phyloP scores from a whole-genome alignment of 2,888 invertebrate genomes.

The Nemoura dubitans region DNA sequence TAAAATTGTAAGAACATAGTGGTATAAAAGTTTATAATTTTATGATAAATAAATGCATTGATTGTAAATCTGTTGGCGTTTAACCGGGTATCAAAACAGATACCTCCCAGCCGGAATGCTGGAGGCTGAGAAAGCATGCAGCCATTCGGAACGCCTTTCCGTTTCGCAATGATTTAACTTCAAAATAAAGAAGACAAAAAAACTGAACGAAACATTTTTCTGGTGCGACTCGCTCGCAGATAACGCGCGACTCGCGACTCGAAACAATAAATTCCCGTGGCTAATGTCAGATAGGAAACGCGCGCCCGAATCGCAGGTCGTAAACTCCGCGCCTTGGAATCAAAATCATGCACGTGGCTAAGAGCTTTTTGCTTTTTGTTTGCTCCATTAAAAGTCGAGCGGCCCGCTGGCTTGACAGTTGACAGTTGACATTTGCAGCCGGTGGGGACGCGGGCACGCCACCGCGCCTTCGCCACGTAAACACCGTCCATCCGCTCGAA shows the following conservation, averaged over 20 bases:
- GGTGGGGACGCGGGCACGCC: background rate
- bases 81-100: background rate
- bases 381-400: background rate
- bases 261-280: background rate
- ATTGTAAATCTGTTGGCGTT: background rate
- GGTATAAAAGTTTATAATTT: too few species aligned
- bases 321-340: background rate
- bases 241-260: background rate
- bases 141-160: background rate
- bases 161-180: background rate
- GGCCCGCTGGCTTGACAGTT: background rate
- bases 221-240: background rate
- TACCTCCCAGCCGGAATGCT: background rate
- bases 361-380: background rate
- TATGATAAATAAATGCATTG: background rate
- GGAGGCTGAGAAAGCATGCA: slow-evolving; percentile 16
- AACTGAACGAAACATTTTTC: background rate
- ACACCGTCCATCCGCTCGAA: too few species aligned
- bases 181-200: background rate
- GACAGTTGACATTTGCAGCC: background rate
- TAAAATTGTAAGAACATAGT: too few species aligned
- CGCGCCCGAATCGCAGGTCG: background rate
- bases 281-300: background rate
- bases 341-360: background rate
- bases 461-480: background rate